phyloP scores from a whole-genome alignment of 1,140 invertebrate species.

The Micrasema longulum region DNA sequence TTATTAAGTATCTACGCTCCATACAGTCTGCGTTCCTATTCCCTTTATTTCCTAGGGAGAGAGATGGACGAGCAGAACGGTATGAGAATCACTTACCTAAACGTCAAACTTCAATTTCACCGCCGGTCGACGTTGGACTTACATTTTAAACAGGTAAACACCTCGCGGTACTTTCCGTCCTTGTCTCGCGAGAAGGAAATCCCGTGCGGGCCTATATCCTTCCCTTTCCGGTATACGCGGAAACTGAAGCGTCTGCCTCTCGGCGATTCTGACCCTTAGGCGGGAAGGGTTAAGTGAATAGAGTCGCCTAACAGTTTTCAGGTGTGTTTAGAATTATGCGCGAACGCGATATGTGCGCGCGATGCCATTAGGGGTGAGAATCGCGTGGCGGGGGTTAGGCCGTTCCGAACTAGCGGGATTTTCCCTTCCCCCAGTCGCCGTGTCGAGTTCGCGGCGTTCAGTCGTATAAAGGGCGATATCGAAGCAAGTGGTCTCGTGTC shows the following conservation, averaged over 20 bases:
- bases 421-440: constrained; percentile 31
- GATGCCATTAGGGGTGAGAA: not conserved
- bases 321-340: not conserved
- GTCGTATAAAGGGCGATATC: constrained; percentile 35
- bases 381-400: constrained; percentile 10
- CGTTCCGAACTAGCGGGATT: constrained; percentile 9
- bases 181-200: constrained; percentile 9
- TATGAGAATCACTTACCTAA: constrained; percentile 43
- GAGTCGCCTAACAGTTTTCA: constrained; percentile 36
- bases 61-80: constrained; percentile 21
- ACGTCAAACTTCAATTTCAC: constrained; percentile 46
- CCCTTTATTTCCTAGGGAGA: not conserved
- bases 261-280: constrained; percentile 37
- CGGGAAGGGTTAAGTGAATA: constrained; percentile 26
- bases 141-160: constrained; percentile 47
- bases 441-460: constrained; percentile 33
- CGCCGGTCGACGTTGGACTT: constrained; percentile 38
- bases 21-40: not conserved
- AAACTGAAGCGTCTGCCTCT: constrained; percentile 30
- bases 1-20: not conserved
- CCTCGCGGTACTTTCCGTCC: constrained; percentile 25
- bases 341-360: not conserved
- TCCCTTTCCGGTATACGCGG: constrained; percentile 32
- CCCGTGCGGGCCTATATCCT: constrained; percentile 7
- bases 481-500: constrained; percentile 36